These are phyloP conservation scores for Morus bassanus DNA, from an alignment of 2,797 vertebrate species.

Conservation along the genomic window DNA sequence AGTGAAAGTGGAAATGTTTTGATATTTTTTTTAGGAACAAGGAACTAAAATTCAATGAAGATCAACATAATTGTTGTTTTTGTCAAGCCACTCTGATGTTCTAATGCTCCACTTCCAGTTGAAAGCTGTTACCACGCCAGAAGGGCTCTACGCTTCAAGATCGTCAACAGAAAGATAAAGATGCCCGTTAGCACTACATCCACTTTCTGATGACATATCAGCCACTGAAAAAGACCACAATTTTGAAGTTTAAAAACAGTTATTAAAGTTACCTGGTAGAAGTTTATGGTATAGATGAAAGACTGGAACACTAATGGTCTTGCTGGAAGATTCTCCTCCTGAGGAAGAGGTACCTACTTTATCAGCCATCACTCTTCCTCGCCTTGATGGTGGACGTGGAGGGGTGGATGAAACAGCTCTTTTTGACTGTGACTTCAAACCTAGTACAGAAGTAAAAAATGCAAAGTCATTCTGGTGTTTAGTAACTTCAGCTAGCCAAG, in stretches of 20 bases:
- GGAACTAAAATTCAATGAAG: not conserved
- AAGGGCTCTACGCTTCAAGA: not conserved
- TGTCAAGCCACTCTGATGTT: not conserved
- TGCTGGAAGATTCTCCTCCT: conserved; percentile 86
- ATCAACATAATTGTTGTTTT: not conserved
- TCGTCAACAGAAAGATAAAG: not conserved
- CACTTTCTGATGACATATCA: not conserved
- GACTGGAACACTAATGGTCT: conserved; percentile 97
- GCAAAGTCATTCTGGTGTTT: not conserved
- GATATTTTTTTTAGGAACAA: not conserved
- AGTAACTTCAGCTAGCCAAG: not conserved
- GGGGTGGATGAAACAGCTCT: conserved; percentile 91
- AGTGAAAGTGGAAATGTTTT: not conserved
- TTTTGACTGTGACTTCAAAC: conserved; percentile 97
- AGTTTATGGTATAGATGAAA: conserved; percentile 98
- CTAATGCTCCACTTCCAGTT: not conserved
- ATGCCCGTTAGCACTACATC: not conserved
- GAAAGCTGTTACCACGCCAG: not conserved
- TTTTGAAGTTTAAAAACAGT: not conserved
- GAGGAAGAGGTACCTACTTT: conserved; percentile 88
- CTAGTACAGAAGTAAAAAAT: conserved; percentile 68
- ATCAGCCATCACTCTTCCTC: conserved; percentile 91
- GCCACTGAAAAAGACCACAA: not conserved
- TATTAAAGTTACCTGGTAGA: conserved; percentile 83
- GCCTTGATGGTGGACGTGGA: conserved; percentile 91